Percentiles rank a stretch among this genome's conserved stretches.
Conservation (phyloP, 2,113 vertebrate species). For the Zingel zingel region DNA sequence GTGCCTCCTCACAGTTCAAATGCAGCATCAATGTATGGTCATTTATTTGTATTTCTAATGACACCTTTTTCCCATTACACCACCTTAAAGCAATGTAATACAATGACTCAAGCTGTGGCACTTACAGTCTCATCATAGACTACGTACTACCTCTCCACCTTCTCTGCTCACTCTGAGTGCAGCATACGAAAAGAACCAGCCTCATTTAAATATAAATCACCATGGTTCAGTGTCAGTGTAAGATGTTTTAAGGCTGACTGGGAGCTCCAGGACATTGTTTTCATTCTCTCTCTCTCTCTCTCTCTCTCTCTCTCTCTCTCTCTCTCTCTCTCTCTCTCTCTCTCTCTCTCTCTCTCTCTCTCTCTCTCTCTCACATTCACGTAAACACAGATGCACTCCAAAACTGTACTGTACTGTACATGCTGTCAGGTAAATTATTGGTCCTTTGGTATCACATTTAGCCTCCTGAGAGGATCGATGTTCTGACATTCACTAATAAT, state of each 20-base stretch:
- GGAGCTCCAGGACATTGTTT: not conserved
- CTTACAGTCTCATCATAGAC: not conserved
- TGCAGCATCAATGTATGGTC: not conserved
- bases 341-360: not conserved
- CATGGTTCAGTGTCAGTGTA: not conserved
- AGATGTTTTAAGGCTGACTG: not conserved
- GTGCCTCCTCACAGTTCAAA: not conserved
- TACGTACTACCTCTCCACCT: no score
- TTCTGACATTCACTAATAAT: conserved; percentile 15
- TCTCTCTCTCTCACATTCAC: not conserved
- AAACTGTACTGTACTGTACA: not conserved
- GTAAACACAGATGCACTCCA: not conserved
- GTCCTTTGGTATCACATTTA: not conserved
- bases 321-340: not conserved
- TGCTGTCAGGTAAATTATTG: not conserved
- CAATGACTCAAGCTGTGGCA: not conserved
- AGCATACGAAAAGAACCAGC: not conserved
- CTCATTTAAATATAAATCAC: not conserved
- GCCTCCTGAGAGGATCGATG: conserved; percentile 1
- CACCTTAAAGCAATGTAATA: not conserved
- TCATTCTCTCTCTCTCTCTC: not conserved
- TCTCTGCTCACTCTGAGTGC: not conserved
- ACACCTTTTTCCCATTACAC: not conserved
- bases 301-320: not conserved
- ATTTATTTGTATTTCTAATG: not conserved